These are phyloP conservation scores for Benitochromis conjunctus DNA, from an alignment of 2,113 vertebrate species.

Conservation along the genomic window DNA sequence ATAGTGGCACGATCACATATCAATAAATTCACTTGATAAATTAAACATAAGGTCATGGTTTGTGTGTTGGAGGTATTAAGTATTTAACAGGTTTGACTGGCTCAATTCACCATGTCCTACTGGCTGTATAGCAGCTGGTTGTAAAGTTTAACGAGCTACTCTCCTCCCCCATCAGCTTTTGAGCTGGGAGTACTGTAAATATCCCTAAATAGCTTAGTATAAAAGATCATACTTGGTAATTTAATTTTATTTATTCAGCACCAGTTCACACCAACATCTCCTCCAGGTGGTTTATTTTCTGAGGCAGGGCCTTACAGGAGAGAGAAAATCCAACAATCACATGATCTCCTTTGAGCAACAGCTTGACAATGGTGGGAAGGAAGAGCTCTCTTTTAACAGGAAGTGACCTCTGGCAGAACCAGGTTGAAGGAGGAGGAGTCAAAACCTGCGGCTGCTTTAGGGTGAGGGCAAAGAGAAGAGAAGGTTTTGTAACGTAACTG, in stretches of 20 bases:
- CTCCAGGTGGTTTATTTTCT: neutral
- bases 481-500: neutral
- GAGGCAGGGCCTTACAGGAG: neutral
- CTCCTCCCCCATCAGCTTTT: neutral
- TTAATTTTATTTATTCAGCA: neutral
- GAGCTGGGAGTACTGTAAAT: neutral
- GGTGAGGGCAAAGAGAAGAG: neutral
- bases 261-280: neutral
- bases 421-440: neutral
- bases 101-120: neutral
- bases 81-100: conserved; percentile 41
- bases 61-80: conserved; percentile 34
- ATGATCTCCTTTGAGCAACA: neutral
- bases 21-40: conserved; percentile 30
- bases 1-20: neutral
- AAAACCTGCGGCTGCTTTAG: neutral
- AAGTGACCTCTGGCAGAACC: neutral
- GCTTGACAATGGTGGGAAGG: neutral
- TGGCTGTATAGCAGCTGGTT: neutral
- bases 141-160: neutral
- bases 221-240: neutral
- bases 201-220: neutral
- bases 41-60: conserved; percentile 50
- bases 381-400: neutral
- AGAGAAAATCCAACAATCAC: neutral